These are phyloP conservation scores for Limnothrissa miodon DNA, from an alignment of 2,113 vertebrate species.

Conservation along the genomic window DNA sequence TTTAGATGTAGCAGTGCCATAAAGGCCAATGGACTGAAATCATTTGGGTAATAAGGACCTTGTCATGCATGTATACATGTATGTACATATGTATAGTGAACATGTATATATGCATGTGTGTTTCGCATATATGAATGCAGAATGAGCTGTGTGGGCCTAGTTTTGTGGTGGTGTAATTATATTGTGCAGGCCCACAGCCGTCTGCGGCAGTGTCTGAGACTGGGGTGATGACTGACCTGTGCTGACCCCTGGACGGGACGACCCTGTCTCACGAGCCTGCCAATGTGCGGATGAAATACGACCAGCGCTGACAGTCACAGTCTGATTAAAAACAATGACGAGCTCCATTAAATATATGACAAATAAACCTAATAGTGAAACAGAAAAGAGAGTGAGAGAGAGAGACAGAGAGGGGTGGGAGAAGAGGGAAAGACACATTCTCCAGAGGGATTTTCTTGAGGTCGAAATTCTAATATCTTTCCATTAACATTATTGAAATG, in stretches of 20 bases:
- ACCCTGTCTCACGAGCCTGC: constrained; percentile 24
- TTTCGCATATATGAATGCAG: constrained; percentile 14
- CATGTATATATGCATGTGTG: constrained; percentile 9
- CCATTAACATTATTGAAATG: constrained; percentile 26
- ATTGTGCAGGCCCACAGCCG: constrained; percentile 38
- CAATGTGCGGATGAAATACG: constrained; percentile 37
- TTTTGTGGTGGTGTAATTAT: constrained; percentile 42
- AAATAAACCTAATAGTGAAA: constrained; percentile 23
- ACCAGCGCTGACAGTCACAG: constrained; percentile 30
- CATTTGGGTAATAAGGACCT: constrained; percentile 2
- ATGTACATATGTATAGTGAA: constrained; percentile 78
- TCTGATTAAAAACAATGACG: constrained; percentile 51
- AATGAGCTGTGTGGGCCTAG: constrained; percentile 19
- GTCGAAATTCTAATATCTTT: constrained; percentile 40
- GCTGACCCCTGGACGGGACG: constrained; percentile 40
- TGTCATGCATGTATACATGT: constrained; percentile 35
- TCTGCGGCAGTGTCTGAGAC: constrained; percentile 25
- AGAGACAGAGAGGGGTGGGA: neutral
- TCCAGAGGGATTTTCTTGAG: constrained; percentile 36
- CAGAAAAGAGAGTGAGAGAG: neutral
- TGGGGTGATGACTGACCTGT: constrained; percentile 50
- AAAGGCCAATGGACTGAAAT: neutral
- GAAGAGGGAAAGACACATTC: constrained; percentile 6
- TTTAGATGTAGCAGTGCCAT: neutral
- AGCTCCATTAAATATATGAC: constrained; percentile 33